Evolutionary conservation across 2,888 invertebrate species (phyloP).

Genomic region (Syrphus vitripennis): DNA sequence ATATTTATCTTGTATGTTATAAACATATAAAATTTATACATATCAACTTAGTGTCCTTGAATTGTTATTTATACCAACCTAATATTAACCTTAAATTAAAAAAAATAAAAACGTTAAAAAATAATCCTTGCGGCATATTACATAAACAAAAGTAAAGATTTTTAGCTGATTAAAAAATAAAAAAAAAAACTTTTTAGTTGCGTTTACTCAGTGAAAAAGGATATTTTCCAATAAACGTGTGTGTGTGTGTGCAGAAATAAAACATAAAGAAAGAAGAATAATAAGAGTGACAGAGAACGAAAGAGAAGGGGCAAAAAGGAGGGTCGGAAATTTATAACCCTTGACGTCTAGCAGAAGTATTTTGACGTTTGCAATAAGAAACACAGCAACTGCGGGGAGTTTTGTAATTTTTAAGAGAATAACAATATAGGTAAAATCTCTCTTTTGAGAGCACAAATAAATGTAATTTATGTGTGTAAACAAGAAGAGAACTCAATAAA

Average conservation of each 20-base stretch:
- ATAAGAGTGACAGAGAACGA: slow-evolving; percentile 16
- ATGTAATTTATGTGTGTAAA: slow-evolving; percentile 32
- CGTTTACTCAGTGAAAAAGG: slow-evolving; percentile 37
- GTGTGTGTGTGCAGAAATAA: slow-evolving; percentile 39
- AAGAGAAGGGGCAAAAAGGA: not conserved
- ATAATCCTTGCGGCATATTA: slow-evolving; percentile 55
- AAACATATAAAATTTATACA: slow-evolving; percentile 14
- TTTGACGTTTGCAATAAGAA: slow-evolving; percentile 29
- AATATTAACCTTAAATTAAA: not conserved
- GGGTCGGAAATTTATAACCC: not conserved
- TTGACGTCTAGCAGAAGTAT: slow-evolving; percentile 29
- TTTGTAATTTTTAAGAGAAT: slow-evolving; percentile 17
- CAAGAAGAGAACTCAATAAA: slow-evolving; percentile 37
- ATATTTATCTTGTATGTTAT: not conserved
- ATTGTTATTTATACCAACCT: not conserved
- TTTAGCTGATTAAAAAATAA: not conserved
- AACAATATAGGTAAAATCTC: not conserved
- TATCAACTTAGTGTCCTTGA: slow-evolving; percentile 55
- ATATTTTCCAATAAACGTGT: slow-evolving; percentile 61
- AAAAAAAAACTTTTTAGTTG: slow-evolving; percentile 34
- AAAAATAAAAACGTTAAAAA: not conserved
- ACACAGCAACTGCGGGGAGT: not conserved
- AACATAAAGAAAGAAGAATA: not conserved
- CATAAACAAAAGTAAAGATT: slow-evolving; percentile 58
- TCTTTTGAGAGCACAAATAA: slow-evolving; percentile 30